phyloP scores from a whole-genome alignment of 2,888 invertebrate genomes.

The Hypena proboscidalis region DNA sequence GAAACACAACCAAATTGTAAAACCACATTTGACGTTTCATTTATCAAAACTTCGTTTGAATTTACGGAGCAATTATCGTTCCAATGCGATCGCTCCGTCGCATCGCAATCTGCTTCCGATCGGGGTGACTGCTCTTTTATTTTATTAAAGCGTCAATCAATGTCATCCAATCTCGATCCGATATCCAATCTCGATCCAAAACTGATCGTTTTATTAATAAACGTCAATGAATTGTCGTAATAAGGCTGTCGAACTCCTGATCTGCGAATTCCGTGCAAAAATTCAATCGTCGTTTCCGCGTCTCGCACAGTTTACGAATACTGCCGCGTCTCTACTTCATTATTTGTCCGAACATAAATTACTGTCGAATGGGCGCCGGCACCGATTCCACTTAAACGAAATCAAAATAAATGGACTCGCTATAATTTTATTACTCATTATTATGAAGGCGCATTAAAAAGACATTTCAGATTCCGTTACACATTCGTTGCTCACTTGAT shows the following conservation, averaged over 20 bases:
- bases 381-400: constrained; percentile 40
- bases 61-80: constrained; percentile 28
- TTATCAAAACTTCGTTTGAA: constrained; percentile 49
- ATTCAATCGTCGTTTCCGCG: constrained; percentile 37
- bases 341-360: constrained; percentile 50
- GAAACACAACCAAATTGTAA: constrained; percentile 37
- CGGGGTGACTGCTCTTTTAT: constrained; percentile 17
- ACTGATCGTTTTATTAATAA: constrained; percentile 32
- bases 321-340: constrained; percentile 32
- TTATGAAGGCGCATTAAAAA: constrained; percentile 28
- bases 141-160: constrained; percentile 27
- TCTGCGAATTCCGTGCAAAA: constrained; percentile 18
- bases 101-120: constrained; percentile 22
- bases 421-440: constrained; percentile 49
- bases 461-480: constrained; percentile 17
- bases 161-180: constrained; percentile 13
- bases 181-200: constrained; percentile 20
- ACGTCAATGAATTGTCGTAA: constrained; percentile 40
- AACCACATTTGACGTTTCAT: constrained; percentile 51
- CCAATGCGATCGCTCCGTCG: constrained; percentile 17
- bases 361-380: constrained; percentile 42
- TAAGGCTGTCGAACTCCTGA: constrained; percentile 42
- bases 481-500: neutral
- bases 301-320: constrained; percentile 32
- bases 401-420: constrained; percentile 46